phyloP scores from a whole-genome alignment of 2,888 invertebrate species.

The Stenotaenia linearis region DNA sequence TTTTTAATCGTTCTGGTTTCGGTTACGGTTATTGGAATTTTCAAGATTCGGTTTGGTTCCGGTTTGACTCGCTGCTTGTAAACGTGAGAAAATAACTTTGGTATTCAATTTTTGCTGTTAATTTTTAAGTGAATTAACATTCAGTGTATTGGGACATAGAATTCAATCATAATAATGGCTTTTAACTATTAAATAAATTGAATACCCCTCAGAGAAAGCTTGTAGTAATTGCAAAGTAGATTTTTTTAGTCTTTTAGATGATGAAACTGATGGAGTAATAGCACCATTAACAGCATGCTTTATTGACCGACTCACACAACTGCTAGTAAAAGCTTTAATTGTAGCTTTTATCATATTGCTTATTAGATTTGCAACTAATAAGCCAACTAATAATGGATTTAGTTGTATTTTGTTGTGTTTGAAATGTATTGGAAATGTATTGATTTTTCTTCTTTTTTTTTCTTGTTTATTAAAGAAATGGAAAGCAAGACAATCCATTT shows the following conservation, averaged over 20 bases:
- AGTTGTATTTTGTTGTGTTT: too few species aligned
- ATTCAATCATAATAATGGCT: too few species aligned
- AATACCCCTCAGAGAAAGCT: not conserved
- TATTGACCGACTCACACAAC: not conserved
- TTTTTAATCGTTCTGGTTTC: not conserved
- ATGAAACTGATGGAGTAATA: slow-evolving; percentile 11
- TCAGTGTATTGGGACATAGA: too few species aligned
- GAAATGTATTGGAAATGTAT: too few species aligned
- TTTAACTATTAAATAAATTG: not conserved
- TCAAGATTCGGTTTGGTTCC: too few species aligned
- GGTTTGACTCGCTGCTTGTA: not conserved
- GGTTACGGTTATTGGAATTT: not conserved
- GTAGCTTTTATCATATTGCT: not conserved
- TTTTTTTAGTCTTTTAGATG: not conserved
- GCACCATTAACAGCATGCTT: not conserved
- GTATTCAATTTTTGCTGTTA: not conserved
- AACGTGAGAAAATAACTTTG: not conserved
- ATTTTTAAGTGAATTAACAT: too few species aligned
- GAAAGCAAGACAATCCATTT: slow-evolving; percentile 65
- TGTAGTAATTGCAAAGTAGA: not conserved
- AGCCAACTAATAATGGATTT: too few species aligned
- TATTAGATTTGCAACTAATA: not conserved
- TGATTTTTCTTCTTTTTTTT: not conserved
- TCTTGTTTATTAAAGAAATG: slow-evolving; percentile 53
- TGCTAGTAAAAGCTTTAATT: not conserved